Evolutionary conservation across 2,113 vertebrate species (phyloP).

Genomic region (Lepidothrix coronata): DNA sequence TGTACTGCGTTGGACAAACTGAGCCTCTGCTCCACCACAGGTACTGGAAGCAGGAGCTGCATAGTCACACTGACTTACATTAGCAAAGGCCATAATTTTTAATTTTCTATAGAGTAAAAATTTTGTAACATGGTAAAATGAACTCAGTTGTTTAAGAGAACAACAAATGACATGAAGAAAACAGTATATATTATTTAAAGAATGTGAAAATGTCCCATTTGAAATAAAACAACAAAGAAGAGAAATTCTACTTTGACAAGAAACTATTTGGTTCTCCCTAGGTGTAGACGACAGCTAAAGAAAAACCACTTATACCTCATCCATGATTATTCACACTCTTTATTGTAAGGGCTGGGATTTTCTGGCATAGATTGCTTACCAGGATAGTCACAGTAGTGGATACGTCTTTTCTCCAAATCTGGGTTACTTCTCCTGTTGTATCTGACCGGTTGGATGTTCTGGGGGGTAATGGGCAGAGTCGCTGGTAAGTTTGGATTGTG

Average conservation of each 20-base stretch:
- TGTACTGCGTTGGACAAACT: not conserved
- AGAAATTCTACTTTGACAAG: not conserved
- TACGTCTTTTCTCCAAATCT: conserved; percentile 92
- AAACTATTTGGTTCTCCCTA: not conserved
- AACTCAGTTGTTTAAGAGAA: not conserved
- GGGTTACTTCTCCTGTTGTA: conserved; percentile 93
- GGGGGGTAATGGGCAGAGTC: conserved; percentile 77
- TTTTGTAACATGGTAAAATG: not conserved
- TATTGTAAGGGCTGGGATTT: not conserved
- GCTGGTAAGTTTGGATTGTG: conserved; percentile 79
- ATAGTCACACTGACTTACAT: not conserved
- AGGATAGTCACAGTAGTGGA: conserved; percentile 94
- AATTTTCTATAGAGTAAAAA: not conserved
- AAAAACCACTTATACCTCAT: not conserved
- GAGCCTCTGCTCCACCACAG: not conserved
- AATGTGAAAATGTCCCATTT: not conserved
- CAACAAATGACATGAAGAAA: not conserved
- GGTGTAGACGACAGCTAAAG: not conserved
- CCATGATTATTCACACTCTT: not conserved
- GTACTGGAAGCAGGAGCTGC: not conserved
- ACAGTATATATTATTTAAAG: not conserved
- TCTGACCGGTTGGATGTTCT: conserved; percentile 76
- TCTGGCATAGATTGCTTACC: conserved; percentile 71
- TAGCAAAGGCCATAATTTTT: not conserved
- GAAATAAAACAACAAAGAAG: not conserved